A percentile compares a stretch with the other conserved stretches of the same genome.
phyloP scores from a whole-genome alignment of 1,140 invertebrate species.

The Pentalonia nigronervosa region DNA sequence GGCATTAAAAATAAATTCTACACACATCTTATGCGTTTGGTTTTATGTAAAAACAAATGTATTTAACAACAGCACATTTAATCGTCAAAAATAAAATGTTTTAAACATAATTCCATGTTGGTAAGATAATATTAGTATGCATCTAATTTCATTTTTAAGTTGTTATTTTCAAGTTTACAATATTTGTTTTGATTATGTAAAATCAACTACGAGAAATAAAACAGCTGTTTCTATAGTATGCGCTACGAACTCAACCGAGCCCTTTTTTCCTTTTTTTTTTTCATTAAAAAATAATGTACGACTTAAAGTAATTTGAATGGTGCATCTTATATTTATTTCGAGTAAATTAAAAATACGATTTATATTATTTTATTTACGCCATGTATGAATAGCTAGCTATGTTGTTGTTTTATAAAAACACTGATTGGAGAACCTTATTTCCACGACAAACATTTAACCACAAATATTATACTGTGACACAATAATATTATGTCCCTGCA shows the following conservation, averaged over 20 bases:
- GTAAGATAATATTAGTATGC: neutral
- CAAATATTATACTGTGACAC: neutral
- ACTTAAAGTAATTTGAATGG: neutral
- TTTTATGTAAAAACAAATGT: neutral
- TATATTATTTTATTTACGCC: neutral
- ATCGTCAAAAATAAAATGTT: neutral
- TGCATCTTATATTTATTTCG: neutral
- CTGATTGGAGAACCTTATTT: neutral
- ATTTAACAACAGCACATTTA: neutral
- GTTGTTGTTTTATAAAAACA: neutral
- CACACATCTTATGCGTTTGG: neutral
- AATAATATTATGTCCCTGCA: neutral
- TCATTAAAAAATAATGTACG: neutral
- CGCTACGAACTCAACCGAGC: neutral
- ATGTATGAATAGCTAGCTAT: no score
- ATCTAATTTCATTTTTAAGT: neutral
- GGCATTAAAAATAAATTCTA: no score
- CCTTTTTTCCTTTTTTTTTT: neutral
- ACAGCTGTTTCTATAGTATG: neutral
- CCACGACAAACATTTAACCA: neutral
- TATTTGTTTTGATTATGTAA: neutral
- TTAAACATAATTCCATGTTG: neutral
- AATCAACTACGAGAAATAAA: neutral
- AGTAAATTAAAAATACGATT: neutral
- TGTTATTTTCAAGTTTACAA: neutral